These are phyloP conservation scores for Bombycilla garrulus DNA, from an alignment of 2,113 vertebrate genomes.

Conservation along the genomic window DNA sequence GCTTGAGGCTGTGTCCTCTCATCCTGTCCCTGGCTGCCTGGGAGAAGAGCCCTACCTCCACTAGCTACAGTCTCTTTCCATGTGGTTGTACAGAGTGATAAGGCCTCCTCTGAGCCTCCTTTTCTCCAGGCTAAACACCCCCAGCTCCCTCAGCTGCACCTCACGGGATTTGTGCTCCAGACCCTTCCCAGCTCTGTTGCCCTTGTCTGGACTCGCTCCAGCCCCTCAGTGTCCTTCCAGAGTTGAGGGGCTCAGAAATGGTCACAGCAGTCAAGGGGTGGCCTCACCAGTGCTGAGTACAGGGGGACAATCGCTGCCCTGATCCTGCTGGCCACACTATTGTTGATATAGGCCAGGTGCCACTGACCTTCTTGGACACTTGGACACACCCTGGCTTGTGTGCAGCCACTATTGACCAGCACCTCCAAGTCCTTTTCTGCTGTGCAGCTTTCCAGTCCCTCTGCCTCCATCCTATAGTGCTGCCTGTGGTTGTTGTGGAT, in stretches of 20 bases:
- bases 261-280: not conserved
- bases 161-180: too few relatives aligned
- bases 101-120: too few relatives aligned
- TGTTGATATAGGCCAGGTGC: not conserved
- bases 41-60: too few relatives aligned
- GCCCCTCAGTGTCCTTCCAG: not conserved
- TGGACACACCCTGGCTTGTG: not conserved
- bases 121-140: too few relatives aligned
- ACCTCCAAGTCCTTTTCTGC: not conserved
- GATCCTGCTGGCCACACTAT: not conserved
- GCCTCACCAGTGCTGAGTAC: not conserved
- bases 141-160: too few relatives aligned
- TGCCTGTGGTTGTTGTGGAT: not conserved
- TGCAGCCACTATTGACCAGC: not conserved
- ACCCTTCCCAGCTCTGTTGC: too few relatives aligned
- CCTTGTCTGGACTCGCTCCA: too few relatives aligned
- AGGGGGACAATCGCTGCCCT: not conserved
- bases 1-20: not conserved
- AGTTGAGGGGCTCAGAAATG: not conserved
- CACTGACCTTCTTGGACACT: not conserved
- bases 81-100: too few relatives aligned
- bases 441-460: not conserved
- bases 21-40: not conserved
- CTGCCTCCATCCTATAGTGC: rapidly evolving
- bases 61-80: too few relatives aligned